Conservation (phyloP, 2,797 vertebrate species). For the Pelodytes ibericus region DNA sequence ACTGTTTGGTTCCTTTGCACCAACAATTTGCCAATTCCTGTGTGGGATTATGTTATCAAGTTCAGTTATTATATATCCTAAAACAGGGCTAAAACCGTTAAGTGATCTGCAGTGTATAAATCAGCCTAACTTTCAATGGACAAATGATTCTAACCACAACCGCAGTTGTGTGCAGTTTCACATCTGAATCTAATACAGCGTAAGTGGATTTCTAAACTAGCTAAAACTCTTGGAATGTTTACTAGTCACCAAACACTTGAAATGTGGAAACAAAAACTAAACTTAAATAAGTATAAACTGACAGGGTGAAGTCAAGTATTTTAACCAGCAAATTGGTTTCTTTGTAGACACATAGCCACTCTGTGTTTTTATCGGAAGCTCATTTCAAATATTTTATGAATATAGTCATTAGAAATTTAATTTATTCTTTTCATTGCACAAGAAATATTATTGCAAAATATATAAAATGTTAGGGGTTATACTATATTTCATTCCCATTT, state of each 20-base stretch:
- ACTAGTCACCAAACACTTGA: constrained; percentile 63
- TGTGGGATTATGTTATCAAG: background rate
- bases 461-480: too few species aligned
- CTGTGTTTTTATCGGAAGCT: too few species aligned
- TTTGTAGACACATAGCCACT: background rate
- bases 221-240: constrained; percentile 41
- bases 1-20: too few species aligned
- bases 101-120: constrained; percentile 22
- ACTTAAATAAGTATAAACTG: constrained; percentile 40
- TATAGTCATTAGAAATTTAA: too few species aligned
- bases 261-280: constrained; percentile 26
- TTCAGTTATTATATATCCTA: background rate
- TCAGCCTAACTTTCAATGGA: constrained; percentile 6
- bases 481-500: too few species aligned
- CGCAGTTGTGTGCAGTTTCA: constrained; percentile 40
- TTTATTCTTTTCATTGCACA: too few species aligned
- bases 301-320: background rate
- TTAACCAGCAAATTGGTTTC: background rate
- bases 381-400: too few species aligned
- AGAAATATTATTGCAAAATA: too few species aligned
- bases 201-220: constrained; percentile 48
- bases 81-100: background rate
- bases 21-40: too few species aligned
- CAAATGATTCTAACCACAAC: constrained; percentile 47
- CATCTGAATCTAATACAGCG: constrained; percentile 51